Percentiles rank a stretch among this genome's conserved stretches.
phyloP scores from a whole-genome alignment of 2,113 vertebrate genomes.

The Cettia cetti region DNA sequence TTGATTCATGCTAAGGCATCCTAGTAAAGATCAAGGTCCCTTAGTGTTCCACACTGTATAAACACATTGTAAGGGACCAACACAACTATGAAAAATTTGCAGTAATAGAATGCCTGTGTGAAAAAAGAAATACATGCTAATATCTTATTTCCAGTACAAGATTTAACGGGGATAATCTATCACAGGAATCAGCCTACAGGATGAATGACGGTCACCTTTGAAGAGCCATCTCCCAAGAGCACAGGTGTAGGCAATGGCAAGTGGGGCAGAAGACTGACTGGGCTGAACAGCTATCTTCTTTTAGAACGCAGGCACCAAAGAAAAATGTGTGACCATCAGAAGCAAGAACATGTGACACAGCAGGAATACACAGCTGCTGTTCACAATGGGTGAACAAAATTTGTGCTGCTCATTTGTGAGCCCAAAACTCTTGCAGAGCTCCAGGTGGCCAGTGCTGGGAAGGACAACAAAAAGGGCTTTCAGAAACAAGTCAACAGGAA shows the following conservation, averaged over 20 bases:
- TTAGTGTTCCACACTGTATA: background rate
- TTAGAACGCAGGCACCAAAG: background rate
- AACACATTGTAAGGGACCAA: background rate
- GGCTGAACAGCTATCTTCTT: background rate
- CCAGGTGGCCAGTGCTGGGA: accelerated
- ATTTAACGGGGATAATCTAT: background rate
- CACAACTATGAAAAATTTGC: background rate
- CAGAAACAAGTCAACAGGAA: background rate
- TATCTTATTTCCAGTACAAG: background rate
- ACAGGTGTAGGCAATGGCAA: background rate
- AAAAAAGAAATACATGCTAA: background rate
- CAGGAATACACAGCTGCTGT: background rate
- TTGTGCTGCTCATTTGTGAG: background rate
- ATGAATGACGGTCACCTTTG: background rate
- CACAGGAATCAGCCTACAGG: background rate
- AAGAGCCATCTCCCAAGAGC: background rate
- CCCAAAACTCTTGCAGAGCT: background rate
- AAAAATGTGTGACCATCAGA: background rate
- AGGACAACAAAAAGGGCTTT: background rate
- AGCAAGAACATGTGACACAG: background rate
- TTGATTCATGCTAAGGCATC: background rate
- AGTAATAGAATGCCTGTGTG: background rate
- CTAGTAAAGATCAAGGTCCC: background rate
- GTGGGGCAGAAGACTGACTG: background rate
- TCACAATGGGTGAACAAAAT: no score